Evolutionary conservation across 2,888 invertebrate genomes (phyloP).

Genomic region (Leptopilina drosophilae): DNA sequence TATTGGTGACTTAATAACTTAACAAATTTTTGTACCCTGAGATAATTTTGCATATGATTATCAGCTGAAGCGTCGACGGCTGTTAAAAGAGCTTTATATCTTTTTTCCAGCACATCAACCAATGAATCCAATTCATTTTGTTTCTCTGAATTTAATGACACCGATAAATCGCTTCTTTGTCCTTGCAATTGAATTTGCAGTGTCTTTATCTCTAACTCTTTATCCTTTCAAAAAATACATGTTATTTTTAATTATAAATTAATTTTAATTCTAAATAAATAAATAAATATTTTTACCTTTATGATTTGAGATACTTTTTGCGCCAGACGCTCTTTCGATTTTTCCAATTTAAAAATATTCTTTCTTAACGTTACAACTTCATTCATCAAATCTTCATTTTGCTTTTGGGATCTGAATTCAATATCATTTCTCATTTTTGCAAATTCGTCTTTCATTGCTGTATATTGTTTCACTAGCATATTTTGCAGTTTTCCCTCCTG

Average conservation of each 20-base stretch:
- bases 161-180: constrained; percentile 64
- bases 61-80: constrained; percentile 60
- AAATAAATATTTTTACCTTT: constrained; percentile 58
- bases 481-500: constrained; percentile 66
- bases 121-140: constrained; percentile 63
- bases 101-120: constrained; percentile 62
- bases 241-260: constrained; percentile 7
- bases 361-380: constrained; percentile 63
- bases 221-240: constrained; percentile 58
- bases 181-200: constrained; percentile 65
- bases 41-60: constrained; percentile 61
- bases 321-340: constrained; percentile 62
- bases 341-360: constrained; percentile 63
- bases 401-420: constrained; percentile 60
- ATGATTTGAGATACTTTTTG: constrained; percentile 63
- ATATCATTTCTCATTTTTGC: constrained; percentile 64
- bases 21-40: constrained; percentile 56
- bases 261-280: not conserved
- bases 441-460: constrained; percentile 67
- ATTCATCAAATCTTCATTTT: constrained; percentile 60
- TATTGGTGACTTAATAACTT: constrained; percentile 12
- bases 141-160: constrained; percentile 63
- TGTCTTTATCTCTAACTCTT: constrained; percentile 64
- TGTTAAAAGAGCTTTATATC: constrained; percentile 63
- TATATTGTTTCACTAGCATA: constrained; percentile 65